A percentile compares a stretch with the other conserved stretches of the same genome.
Conservation (phyloP, 2,113 vertebrate species). For the Zosterops pallidus region DNA sequence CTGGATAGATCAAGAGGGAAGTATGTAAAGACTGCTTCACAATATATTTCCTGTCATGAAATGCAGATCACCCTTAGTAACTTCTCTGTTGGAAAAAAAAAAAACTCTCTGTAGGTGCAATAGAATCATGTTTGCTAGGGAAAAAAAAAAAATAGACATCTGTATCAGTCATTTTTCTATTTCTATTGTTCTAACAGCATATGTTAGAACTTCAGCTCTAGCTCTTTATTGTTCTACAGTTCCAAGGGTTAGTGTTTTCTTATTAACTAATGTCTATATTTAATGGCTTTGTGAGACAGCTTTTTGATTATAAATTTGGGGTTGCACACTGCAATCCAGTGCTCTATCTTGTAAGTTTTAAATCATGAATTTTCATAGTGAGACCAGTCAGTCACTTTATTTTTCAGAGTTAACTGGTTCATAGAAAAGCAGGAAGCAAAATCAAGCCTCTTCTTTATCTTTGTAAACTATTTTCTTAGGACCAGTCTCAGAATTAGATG, state of each 20-base stretch:
- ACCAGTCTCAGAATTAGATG: background rate
- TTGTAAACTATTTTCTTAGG: background rate
- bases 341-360: background rate
- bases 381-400: background rate
- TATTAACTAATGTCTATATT: background rate
- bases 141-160: no score
- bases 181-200: background rate
- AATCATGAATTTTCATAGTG: background rate
- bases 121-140: background rate
- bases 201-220: background rate
- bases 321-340: background rate
- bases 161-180: background rate
- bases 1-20: background rate
- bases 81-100: background rate
- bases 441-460: background rate
- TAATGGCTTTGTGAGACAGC: background rate
- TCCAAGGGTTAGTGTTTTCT: background rate
- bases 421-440: background rate
- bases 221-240: background rate
- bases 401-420: background rate
- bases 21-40: background rate
- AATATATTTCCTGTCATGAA: background rate
- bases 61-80: background rate
- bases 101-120: background rate
- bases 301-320: background rate